These are phyloP conservation scores for Metridium senile DNA, from an alignment of 92 coral and sea anemone genomes.

Conservation along the genomic window DNA sequence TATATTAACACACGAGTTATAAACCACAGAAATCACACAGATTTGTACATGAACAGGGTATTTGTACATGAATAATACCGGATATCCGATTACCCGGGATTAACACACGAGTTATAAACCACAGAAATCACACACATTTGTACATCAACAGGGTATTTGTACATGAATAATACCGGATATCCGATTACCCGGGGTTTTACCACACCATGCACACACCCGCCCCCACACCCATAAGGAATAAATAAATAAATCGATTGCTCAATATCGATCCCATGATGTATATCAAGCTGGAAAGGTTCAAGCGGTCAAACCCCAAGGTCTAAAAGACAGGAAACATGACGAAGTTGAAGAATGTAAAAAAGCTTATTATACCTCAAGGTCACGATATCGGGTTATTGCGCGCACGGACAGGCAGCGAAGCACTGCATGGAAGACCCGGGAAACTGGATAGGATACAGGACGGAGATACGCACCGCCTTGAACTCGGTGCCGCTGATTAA, in stretches of 20 bases:
- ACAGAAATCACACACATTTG: too few species aligned
- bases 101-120: too few species aligned
- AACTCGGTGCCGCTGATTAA: neutral
- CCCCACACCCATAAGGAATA: neutral
- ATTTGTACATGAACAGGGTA: neutral
- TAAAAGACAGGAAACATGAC: neutral
- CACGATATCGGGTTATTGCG: neutral
- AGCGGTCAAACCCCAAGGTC: constrained; percentile 1
- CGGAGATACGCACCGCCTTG: too few species aligned
- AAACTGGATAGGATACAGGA: neutral
- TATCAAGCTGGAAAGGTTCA: neutral
- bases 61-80: neutral
- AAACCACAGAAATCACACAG: neutral
- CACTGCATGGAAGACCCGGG: neutral
- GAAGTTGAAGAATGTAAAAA: neutral
- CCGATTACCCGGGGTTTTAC: neutral
- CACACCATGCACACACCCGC: neutral
- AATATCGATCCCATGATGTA: neutral
- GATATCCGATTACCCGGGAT: too few species aligned
- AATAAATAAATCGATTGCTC: neutral
- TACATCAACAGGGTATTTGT: neutral
- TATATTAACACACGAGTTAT: neutral
- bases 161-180: neutral
- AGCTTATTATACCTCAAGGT: neutral
- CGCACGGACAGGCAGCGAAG: constrained; percentile 1